Base-by-base conservation (phyloP, 1,140 invertebrate species). In the Cotesia typhae region DNA sequence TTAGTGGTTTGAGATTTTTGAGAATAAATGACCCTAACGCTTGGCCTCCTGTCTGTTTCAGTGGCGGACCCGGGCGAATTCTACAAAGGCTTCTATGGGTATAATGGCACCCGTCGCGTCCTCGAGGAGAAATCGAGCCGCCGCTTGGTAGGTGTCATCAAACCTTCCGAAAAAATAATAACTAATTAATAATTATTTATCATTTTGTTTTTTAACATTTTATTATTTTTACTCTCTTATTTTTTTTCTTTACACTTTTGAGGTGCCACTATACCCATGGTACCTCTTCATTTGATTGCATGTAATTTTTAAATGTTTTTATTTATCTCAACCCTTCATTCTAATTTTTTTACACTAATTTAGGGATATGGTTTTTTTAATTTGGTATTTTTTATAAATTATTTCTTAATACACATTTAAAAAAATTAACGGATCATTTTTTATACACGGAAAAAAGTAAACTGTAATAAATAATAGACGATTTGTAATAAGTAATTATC, bases 11-110 rank as follows among this genome's bases (percentile, higher is more conserved):
- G 12, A 57, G 14, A 38, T 64, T 73, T n/a, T 69, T 37, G 61
- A 66, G 47, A 55, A 73, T 52, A 52, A 75, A 65, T 68, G 71
- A 76, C 83, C 83, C 81, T 88, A 89, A 89, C 87, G 85, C 85
- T 88, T 87, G 88, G 87, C 85, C 83, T 88, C 88, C 88, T 90
- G 88, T 90, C 90, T 91, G 88, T 92, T 91, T 88, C 92, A 94
- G 92, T 94, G 92, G 92, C 92, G 90, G 90, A 90, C 90, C 89
- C 91, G 89, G 89, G 89, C 90, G 92, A 94, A 90, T 91, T 91
- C 92, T 93, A 91, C 93, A 94, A 94, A 91, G 90, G 89, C 91
- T 91, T 89, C 91, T 89, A 86, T 85, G 84, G 83, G 84, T 89
- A 87, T 88, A 88, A 87, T 86, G 87, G 87, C 83, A 81, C 87